phyloP scores from a whole-genome alignment of 1,140 invertebrate genomes.

The Colletes gigas region DNA sequence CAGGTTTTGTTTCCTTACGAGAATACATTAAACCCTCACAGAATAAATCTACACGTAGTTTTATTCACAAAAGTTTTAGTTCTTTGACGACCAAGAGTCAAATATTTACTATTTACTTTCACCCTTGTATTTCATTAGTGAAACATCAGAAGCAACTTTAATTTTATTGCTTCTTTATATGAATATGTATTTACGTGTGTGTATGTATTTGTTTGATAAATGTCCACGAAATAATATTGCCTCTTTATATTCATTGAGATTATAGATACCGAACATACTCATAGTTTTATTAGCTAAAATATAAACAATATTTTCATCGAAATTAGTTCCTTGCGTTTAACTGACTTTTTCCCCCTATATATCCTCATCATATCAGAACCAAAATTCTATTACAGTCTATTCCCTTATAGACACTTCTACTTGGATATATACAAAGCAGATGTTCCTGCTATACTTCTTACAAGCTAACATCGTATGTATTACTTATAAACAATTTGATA shows the following conservation, averaged over 20 bases:
- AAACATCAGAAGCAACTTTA: conserved; percentile 15
- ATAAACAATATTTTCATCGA: conserved; percentile 62
- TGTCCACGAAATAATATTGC: conserved; percentile 35
- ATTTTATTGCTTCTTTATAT: conserved; percentile 9
- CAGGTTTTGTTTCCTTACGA: not conserved
- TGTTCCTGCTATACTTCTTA: conserved; percentile 55
- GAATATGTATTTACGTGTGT: conserved; percentile 15
- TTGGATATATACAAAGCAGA: conserved; percentile 63
- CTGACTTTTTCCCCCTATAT: conserved; percentile 37
- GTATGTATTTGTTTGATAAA: conserved; percentile 20
- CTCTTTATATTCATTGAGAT: conserved; percentile 20
- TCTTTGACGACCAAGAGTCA: not conserved
- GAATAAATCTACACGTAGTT: not conserved
- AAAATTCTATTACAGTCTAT: conserved; percentile 52
- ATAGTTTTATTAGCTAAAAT: conserved; percentile 59
- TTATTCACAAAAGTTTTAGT: conserved; percentile 12
- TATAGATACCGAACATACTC: conserved; percentile 44
- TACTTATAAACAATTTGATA: conserved; percentile 79
- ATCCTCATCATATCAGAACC: conserved; percentile 42
- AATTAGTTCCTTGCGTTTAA: conserved; percentile 34
- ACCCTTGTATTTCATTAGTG: conserved; percentile 26
- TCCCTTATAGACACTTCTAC: conserved; percentile 38
- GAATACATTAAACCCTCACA: not conserved
- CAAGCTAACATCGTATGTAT: conserved; percentile 67
- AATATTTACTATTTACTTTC: conserved; percentile 47